phyloP scores from a whole-genome alignment of 2,797 vertebrate genomes.

The Liparis tanakae region DNA sequence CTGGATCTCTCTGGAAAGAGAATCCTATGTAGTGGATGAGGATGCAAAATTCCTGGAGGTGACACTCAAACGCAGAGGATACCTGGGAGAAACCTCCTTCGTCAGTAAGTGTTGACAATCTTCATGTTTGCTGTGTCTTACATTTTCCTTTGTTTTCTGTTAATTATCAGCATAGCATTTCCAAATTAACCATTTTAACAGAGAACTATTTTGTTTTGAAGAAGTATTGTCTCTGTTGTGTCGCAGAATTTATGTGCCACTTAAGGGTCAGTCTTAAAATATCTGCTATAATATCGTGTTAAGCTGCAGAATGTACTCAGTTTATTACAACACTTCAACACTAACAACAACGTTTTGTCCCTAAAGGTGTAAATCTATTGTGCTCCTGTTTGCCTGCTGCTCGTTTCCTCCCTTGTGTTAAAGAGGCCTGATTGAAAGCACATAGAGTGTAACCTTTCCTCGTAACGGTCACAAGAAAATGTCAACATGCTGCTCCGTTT shows the following conservation, averaged over 20 bases:
- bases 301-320: conserved; percentile 24
- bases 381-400: conserved; percentile 34
- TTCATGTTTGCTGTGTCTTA: neutral
- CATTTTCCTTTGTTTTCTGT: neutral
- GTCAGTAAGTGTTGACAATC: conserved; percentile 84
- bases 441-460: conserved; percentile 27
- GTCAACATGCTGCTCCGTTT: conserved; percentile 35
- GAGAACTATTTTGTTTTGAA: conserved; percentile 39
- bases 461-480: conserved; percentile 53
- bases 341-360: neutral
- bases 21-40: conserved; percentile 87
- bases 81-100: conserved; percentile 88
- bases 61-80: conserved; percentile 85
- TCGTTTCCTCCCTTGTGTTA: conserved; percentile 34
- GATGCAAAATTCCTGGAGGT: conserved; percentile 87
- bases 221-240: conserved; percentile 33
- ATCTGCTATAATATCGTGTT: conserved; percentile 6
- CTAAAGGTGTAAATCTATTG: conserved; percentile 19
- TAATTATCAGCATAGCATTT: neutral
- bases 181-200: conserved; percentile 29
- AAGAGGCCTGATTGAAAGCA: conserved; percentile 38
- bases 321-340: conserved; percentile 4
- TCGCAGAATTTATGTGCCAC: conserved; percentile 22
- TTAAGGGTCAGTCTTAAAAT: conserved; percentile 45
- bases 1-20: conserved; percentile 91